A percentile compares a stretch with the other conserved stretches of the same genome.
Conservation (phyloP, 2,113 vertebrate species). For the Grammomys dolichurus region DNA sequence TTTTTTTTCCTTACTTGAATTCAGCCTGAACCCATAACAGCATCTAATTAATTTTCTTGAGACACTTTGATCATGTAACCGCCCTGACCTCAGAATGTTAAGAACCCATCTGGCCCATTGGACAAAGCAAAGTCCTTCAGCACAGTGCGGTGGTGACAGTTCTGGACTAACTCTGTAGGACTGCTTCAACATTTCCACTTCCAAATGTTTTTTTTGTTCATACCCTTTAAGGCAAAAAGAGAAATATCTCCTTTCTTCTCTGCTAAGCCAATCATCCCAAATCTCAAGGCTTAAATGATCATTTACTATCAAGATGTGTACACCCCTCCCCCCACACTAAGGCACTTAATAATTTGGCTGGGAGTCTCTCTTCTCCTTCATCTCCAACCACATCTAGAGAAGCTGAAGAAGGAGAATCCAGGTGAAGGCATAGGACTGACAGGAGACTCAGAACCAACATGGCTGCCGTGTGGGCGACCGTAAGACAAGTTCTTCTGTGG, state of each 20-base stretch:
- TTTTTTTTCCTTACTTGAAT: conserved; percentile 4
- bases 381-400: background rate
- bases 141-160: background rate
- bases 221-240: background rate
- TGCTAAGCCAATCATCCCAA: background rate
- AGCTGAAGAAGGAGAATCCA: background rate
- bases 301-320: background rate
- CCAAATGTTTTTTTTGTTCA: background rate
- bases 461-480: fast-evolving
- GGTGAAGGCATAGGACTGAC: fast-evolving
- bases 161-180: background rate
- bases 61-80: conserved; percentile 60
- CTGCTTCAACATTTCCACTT: background rate
- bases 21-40: conserved; percentile 39
- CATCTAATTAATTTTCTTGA: conserved; percentile 63
- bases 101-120: background rate
- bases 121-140: conserved; percentile 34
- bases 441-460: background rate
- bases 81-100: conserved; percentile 32
- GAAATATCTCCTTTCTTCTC: background rate
- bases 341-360: background rate
- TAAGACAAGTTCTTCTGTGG: background rate
- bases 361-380: background rate
- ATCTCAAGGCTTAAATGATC: background rate
- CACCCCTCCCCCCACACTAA: background rate